Base-by-base conservation (phyloP, 1,140 invertebrate genomes). In the Brachionus calyciflorus region DNA sequence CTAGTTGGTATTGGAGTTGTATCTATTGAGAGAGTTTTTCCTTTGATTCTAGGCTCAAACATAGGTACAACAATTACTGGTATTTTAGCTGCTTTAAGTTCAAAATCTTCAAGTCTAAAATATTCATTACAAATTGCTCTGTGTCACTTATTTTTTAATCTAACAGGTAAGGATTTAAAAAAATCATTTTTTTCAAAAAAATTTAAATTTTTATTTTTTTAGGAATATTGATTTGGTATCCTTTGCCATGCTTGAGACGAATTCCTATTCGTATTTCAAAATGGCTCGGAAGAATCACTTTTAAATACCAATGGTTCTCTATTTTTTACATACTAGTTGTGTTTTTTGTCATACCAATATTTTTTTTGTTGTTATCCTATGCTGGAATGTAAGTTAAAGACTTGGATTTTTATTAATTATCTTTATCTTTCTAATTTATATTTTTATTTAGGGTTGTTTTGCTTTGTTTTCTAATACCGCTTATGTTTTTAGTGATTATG, bases 1-100 rank as follows among this genome's bases (percentile, higher is more conserved):
- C 81, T 90, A 3, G 88, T 89, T 3, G 89, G 89, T 5, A 81
- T 89, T n/a, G 89, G 89, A 0, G 84, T 90, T 24, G 85, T 90
- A 17, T 83, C 84, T 3, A 77, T 90, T 10, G 88, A 90, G 30
- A 80, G 88, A 53, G 87, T 89, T 78, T 90, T 89, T 80, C 88
- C 89, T 0, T 80, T 89, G 4, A 88, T 88, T 10, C 80, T 90
- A 5, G 89, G 89, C 14, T 85, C 88, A 0, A 90, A 90, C 80
- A 85, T 90, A 68, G 89, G 89, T 10, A 89, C 89, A 12, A 90
- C 89, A 0, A 86, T 87, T 4, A 89, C 89, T 0, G 85, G 83
- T 1, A 80, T 88, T 12, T 79, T 89, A 9, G 87, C 88, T 7
- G 86, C 88, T 2, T 80, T 89, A 26, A 85, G 88, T 3, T 81